Conservation (phyloP, 2,797 vertebrate species). For the Onychomys torridus region DNA sequence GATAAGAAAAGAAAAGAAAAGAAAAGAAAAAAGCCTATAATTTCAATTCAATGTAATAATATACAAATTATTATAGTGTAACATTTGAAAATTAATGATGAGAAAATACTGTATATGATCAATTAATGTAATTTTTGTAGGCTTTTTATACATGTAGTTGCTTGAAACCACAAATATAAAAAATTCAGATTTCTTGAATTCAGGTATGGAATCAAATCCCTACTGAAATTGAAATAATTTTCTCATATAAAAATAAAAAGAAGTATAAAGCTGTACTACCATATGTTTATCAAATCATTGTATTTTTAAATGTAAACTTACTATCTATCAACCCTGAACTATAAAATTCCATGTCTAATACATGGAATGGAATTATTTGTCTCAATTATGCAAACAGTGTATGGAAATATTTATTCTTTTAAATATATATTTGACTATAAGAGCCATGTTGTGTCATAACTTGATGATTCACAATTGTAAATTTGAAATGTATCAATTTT, state of each 20-base stretch:
- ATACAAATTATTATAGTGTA: not conserved
- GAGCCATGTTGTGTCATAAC: not conserved
- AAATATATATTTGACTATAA: not conserved
- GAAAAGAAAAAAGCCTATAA: too few relatives aligned
- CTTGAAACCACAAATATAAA: not conserved
- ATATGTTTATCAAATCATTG: not conserved
- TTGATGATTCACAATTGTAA: not conserved
- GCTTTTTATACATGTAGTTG: not conserved
- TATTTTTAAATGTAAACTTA: not conserved
- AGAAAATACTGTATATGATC: not conserved
- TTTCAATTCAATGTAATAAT: not conserved
- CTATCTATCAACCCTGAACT: not conserved
- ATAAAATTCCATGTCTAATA: not conserved
- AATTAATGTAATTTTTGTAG: not conserved
- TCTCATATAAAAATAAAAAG: not conserved
- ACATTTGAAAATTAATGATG: not conserved
- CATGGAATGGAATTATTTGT: not conserved
- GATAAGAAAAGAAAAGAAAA: too few relatives aligned
- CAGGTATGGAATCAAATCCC: not conserved
- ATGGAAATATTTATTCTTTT: not conserved
- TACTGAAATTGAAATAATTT: not conserved
- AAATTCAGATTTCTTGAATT: not conserved
- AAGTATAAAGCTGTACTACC: not conserved
- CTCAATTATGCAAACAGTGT: not conserved
- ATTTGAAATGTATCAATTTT: not conserved